Percentiles rank a stretch among this genome's conserved stretches.
Evolutionary conservation across 2,888 invertebrate species (phyloP).

Genomic region (Anaspis maculata): DNA sequence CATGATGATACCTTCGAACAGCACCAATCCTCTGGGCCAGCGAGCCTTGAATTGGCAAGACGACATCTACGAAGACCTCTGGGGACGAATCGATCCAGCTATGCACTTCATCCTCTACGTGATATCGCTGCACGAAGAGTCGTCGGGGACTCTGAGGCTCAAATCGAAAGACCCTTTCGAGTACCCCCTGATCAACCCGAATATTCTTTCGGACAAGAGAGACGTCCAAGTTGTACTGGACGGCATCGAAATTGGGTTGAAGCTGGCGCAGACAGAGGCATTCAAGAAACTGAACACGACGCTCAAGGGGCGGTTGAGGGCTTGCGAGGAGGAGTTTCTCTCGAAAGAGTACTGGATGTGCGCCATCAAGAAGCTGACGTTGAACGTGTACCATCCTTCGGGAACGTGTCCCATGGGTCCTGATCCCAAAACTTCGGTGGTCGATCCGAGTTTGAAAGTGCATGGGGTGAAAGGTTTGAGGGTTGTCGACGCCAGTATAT

Average conservation of each 20-base stretch:
- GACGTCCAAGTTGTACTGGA: constrained; percentile 60
- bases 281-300: constrained; percentile 51
- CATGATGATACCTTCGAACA: not conserved
- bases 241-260: constrained; percentile 44
- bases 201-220: constrained; percentile 18
- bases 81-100: not conserved
- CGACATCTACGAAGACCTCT: not conserved
- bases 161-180: constrained; percentile 23
- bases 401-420: constrained; percentile 9
- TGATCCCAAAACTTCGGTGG: constrained; percentile 4
- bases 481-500: constrained; percentile 9
- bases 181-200: constrained; percentile 24
- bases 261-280: constrained; percentile 43
- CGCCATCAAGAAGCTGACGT: constrained; percentile 38
- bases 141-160: constrained; percentile 21
- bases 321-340: constrained; percentile 37
- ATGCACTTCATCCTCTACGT: not conserved
- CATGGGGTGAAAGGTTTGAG: constrained; percentile 8
- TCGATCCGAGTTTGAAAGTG: constrained; percentile 7
- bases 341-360: constrained; percentile 45
- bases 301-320: constrained; percentile 41
- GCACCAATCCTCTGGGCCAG: not conserved
- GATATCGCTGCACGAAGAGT: constrained; percentile 21
- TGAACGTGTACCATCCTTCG: constrained; percentile 8
- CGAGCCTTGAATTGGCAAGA: not conserved